Evolutionary conservation across 2,797 vertebrate genomes (phyloP).

Genomic region (Chloroceryle amazona): DNA sequence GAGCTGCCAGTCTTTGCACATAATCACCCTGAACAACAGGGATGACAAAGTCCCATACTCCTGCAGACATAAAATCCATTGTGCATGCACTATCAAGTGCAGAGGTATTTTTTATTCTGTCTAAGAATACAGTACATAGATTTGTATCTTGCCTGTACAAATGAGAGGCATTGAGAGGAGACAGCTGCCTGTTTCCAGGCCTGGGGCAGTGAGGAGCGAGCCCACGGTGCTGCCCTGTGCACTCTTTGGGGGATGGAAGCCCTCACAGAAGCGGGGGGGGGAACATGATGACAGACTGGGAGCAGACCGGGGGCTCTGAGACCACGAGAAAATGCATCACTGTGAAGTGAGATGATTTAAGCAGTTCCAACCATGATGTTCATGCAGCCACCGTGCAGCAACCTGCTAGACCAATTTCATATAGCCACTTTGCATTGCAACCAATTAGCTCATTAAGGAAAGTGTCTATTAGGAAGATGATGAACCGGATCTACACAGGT

Average conservation of each 20-base stretch:
- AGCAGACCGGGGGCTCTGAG: not conserved
- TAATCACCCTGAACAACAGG: fast-evolving
- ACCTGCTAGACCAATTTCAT: not conserved
- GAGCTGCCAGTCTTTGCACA: not conserved
- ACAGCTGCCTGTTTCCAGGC: not conserved
- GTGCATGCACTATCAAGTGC: not conserved
- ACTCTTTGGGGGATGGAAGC: not conserved
- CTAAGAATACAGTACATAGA: not conserved
- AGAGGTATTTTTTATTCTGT: not conserved
- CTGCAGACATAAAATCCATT: not conserved
- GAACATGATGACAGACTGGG: not conserved
- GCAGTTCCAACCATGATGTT: not conserved
- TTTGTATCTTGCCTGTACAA: not conserved
- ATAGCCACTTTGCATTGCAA: not conserved
- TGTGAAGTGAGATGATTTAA: not conserved
- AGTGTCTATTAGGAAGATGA: not conserved
- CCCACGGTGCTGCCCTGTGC: not conserved
- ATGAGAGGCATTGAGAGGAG: not conserved
- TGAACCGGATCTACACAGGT: not conserved
- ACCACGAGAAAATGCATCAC: fast-evolving
- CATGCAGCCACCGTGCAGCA: not conserved
- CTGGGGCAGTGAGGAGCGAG: not conserved
- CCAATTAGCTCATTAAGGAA: not conserved
- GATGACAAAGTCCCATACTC: not conserved
- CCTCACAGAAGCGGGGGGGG: fast-evolving